These are phyloP conservation scores for Battus philenor DNA, from an alignment of 1,140 invertebrate species.

Conservation along the genomic window DNA sequence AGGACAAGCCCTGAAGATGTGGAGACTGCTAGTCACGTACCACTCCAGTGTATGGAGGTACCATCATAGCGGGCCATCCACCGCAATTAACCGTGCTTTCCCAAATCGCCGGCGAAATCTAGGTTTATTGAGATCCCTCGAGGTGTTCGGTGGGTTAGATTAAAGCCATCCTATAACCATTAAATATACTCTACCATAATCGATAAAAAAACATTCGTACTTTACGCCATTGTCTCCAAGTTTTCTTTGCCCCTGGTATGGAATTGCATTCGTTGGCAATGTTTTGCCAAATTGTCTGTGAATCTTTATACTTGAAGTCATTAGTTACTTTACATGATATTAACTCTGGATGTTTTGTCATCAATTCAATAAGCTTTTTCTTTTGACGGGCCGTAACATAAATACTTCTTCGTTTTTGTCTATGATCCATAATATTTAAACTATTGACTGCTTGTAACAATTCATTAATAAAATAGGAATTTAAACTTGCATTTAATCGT, in stretches of 20 bases:
- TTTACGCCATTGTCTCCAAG: slow-evolving; percentile 65
- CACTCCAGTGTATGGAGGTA: no score
- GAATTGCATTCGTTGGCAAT: slow-evolving; percentile 59
- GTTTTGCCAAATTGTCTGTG: slow-evolving; percentile 52
- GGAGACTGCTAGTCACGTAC: no score
- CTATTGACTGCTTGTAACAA: not conserved
- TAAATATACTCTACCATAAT: no score
- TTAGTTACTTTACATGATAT: slow-evolving; percentile 51
- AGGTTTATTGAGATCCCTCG: no score
- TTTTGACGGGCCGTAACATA: slow-evolving; percentile 58
- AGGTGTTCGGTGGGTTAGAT: no score
- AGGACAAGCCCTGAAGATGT: no score
- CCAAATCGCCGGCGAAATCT: no score
- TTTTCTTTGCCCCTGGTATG: slow-evolving; percentile 56
- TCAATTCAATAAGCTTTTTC: slow-evolving; percentile 56
- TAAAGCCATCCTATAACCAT: no score
- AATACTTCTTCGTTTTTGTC: slow-evolving; percentile 42
- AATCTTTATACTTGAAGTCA: slow-evolving; percentile 51
- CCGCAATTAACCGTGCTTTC: no score
- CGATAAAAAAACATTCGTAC: slow-evolving; percentile 26
- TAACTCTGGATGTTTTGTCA: slow-evolving; percentile 52
- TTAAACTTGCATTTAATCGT: not conserved
- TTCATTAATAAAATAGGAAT: not conserved
- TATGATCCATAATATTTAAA: slow-evolving; percentile 41
- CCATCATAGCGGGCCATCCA: no score